phyloP scores from a whole-genome alignment of 2,888 invertebrate species.

The Tinea pellionella region DNA sequence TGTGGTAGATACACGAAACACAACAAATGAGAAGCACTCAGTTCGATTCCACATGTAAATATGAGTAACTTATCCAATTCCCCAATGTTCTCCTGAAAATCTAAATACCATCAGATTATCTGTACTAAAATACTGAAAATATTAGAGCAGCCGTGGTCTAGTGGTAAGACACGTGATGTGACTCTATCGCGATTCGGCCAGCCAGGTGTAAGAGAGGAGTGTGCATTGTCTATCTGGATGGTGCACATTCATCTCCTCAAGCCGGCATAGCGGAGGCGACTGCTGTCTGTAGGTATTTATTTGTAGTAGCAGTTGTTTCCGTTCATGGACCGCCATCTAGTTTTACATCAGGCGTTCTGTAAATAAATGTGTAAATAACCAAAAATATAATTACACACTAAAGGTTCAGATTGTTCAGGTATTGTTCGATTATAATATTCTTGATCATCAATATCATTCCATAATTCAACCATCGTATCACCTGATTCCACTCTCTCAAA shows the following conservation, averaged over 20 bases:
- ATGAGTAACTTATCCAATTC: neutral
- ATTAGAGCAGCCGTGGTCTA: too few relatives aligned
- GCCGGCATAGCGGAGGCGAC: too few relatives aligned
- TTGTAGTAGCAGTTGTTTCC: too few relatives aligned
- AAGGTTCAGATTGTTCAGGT: neutral
- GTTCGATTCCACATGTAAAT: neutral
- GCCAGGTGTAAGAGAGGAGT: too few relatives aligned
- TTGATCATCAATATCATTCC: neutral
- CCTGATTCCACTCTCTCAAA: neutral
- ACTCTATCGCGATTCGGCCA: too few relatives aligned
- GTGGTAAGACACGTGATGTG: too few relatives aligned
- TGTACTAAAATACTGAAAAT: too few relatives aligned
- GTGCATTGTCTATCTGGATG: too few relatives aligned
- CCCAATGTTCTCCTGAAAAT: neutral
- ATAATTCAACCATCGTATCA: neutral
- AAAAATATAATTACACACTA: neutral
- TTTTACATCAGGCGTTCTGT: too few relatives aligned
- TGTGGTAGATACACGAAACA: neutral
- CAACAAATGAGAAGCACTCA: neutral
- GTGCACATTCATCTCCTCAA: too few relatives aligned
- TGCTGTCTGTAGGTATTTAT: too few relatives aligned
- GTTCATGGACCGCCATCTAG: too few relatives aligned
- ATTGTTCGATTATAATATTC: neutral
- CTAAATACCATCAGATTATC: neutral
- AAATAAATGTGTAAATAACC: neutral